Conservation (phyloP, 1,140 invertebrate genomes). For the Drosophila quadrilineata region DNA sequence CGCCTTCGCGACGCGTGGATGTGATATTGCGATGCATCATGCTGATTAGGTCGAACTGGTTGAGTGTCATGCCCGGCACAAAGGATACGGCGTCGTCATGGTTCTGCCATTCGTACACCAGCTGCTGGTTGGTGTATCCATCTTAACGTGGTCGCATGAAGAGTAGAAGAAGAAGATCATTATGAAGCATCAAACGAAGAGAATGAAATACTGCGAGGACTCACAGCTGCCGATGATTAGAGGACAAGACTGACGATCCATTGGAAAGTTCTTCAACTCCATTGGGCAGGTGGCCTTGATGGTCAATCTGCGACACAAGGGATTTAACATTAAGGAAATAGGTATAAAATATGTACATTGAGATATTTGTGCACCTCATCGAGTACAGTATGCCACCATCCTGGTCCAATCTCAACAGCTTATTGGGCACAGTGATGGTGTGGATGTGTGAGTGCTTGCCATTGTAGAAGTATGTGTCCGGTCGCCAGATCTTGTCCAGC, state of each 20-base stretch:
- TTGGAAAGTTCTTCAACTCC: slow-evolving; percentile 97
- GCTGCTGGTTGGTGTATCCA: slow-evolving; percentile 93
- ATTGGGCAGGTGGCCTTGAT: slow-evolving; percentile 99
- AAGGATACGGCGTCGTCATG: slow-evolving; percentile 91
- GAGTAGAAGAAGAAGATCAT: too few relatives aligned
- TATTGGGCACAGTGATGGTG: slow-evolving; percentile 97
- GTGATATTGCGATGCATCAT: slow-evolving; percentile 91
- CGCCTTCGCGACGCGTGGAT: slow-evolving; percentile 89
- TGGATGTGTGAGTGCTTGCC: slow-evolving; percentile 96
- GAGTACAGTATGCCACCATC: slow-evolving; percentile 97
- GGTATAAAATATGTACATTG: background rate
- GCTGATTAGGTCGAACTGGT: slow-evolving; percentile 95
- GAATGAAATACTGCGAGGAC: slow-evolving; percentile 79
- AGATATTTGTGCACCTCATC: slow-evolving; percentile 87
- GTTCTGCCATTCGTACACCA: slow-evolving; percentile 95
- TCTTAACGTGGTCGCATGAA: slow-evolving; percentile 87
- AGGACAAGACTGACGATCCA: slow-evolving; percentile 96
- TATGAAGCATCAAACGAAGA: background rate
- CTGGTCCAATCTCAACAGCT: slow-evolving; percentile 92
- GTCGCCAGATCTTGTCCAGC: slow-evolving; percentile 96
- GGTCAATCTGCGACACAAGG: slow-evolving; percentile 92
- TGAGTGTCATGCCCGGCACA: slow-evolving; percentile 92
- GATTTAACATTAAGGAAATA: background rate
- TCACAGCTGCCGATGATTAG: slow-evolving; percentile 96
- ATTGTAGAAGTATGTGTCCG: slow-evolving; percentile 97